phyloP scores from a whole-genome alignment of 2,113 vertebrate genomes.

The Dicentrarchus labrax region DNA sequence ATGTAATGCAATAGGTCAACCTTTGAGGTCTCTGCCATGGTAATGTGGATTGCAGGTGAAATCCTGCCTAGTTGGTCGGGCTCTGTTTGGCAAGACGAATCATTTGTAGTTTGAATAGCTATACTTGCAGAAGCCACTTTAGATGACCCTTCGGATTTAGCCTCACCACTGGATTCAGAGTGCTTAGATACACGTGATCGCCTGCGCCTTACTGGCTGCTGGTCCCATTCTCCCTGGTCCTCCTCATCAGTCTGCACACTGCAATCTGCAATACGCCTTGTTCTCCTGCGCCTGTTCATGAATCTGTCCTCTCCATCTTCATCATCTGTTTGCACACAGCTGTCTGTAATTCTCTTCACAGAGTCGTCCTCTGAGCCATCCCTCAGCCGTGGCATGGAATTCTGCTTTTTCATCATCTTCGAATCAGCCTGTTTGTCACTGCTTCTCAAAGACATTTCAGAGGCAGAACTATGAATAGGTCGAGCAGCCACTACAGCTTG shows the following conservation, averaged over 20 bases:
- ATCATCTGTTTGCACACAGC: conserved; percentile 97
- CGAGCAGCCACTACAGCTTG: conserved; percentile 86
- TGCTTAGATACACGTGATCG: conserved; percentile 92
- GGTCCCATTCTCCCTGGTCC: conserved; percentile 94
- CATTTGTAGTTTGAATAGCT: conserved; percentile 96
- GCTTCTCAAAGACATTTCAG: conserved; percentile 94
- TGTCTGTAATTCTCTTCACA: conserved; percentile 90
- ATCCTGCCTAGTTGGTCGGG: conserved; percentile 90
- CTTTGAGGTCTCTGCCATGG: conserved; percentile 91
- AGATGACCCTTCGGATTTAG: conserved; percentile 84
- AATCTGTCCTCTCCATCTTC: conserved; percentile 94
- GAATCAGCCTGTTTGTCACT: conserved; percentile 89
- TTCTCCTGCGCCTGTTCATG: conserved; percentile 90
- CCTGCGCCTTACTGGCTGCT: conserved; percentile 93
- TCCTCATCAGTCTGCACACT: conserved; percentile 98
- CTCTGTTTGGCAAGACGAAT: conserved; percentile 97
- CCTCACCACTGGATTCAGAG: conserved; percentile 87
- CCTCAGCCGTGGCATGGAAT: conserved; percentile 95
- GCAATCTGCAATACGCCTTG: conserved; percentile 92
- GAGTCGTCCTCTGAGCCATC: conserved; percentile 90
- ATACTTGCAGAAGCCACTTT: conserved; percentile 90
- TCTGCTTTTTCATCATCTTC: conserved; percentile 93
- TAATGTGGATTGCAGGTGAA: conserved; percentile 97
- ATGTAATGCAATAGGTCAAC: conserved; percentile 97
- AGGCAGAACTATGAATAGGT: conserved; percentile 93